These are phyloP conservation scores for Myripristis jacobus DNA, from an alignment of 2,797 vertebrate species.

Conservation along the genomic window DNA sequence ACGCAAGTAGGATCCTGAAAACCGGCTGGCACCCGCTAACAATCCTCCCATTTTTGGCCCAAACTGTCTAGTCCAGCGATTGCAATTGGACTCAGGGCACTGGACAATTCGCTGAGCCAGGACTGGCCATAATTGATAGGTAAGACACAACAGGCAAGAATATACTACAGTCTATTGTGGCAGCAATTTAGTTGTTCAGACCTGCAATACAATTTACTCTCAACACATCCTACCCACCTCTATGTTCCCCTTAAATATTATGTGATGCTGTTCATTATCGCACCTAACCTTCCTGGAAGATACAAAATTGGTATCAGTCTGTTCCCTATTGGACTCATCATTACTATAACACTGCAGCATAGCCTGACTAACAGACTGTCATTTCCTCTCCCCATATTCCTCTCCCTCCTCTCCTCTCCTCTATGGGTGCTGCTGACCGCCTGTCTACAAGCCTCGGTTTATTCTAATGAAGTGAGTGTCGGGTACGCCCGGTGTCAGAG, in stretches of 20 bases:
- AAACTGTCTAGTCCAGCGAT: too few species aligned
- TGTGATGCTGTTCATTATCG: constrained; percentile 63
- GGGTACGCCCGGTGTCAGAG: constrained; percentile 69
- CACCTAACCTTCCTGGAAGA: constrained; percentile 63
- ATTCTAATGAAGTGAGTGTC: constrained; percentile 70
- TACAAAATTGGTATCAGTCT: too few species aligned
- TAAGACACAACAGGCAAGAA: constrained; percentile 19
- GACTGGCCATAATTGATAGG: constrained; percentile 17
- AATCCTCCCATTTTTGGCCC: too few species aligned
- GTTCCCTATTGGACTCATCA: constrained; percentile 57
- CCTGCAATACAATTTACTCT: constrained; percentile 54
- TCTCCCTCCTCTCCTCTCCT: constrained; percentile 33
- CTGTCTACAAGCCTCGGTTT: constrained; percentile 51
- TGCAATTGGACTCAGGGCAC: too few species aligned
- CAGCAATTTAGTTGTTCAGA: constrained; percentile 43
- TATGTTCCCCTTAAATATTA: constrained; percentile 38
- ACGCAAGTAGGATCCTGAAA: too few species aligned
- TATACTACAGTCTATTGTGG: constrained; percentile 32
- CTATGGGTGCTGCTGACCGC: constrained; percentile 17
- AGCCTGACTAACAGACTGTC: constrained; percentile 40
- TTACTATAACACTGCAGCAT: constrained; percentile 54
- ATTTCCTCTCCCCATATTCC: constrained; percentile 39
- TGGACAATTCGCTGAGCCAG: constrained; percentile 15
- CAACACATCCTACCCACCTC: constrained; percentile 27
- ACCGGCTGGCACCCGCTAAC: too few species aligned